Percentiles rank a stretch among this genome's conserved stretches.
Evolutionary conservation across 2,797 vertebrate species (phyloP).

Genomic region (Micropoecilia bifurca): DNA sequence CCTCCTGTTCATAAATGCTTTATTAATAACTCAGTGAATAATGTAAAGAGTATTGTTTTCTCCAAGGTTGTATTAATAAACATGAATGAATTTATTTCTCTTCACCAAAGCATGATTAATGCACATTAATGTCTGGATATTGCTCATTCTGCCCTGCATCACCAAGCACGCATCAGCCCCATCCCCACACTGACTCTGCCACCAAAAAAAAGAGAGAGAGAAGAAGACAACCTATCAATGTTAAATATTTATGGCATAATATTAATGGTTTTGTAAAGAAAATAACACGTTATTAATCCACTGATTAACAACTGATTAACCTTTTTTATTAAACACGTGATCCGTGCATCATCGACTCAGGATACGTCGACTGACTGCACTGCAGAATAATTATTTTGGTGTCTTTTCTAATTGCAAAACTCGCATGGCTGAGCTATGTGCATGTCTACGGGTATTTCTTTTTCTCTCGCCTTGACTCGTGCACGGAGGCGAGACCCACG

Average conservation of each 20-base stretch:
- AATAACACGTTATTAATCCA: slow-evolving; percentile 89
- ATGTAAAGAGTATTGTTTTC: slow-evolving; percentile 88
- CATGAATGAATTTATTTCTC: slow-evolving; percentile 88
- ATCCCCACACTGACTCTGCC: slow-evolving; percentile 38
- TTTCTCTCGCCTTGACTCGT: slow-evolving; percentile 45
- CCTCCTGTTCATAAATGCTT: slow-evolving; percentile 79
- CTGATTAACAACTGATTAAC: slow-evolving; percentile 90
- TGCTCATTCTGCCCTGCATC: slow-evolving; percentile 79
- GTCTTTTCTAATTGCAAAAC: slow-evolving; percentile 87
- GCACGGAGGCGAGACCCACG: slow-evolving; percentile 54
- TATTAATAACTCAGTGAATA: slow-evolving; percentile 85
- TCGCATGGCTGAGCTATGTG: slow-evolving; percentile 81
- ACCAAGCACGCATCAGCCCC: slow-evolving; percentile 63
- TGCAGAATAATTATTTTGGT: slow-evolving; percentile 86
- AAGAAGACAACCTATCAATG: slow-evolving; percentile 79
- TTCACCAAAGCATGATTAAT: slow-evolving; percentile 88
- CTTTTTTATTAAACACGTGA: slow-evolving; percentile 87
- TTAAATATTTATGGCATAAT: slow-evolving; percentile 88
- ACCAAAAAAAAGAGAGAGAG: slow-evolving; percentile 50
- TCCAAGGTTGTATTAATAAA: slow-evolving; percentile 88
- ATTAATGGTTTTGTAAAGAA: slow-evolving; percentile 88
- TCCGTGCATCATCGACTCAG: slow-evolving; percentile 84
- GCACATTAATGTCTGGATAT: slow-evolving; percentile 83
- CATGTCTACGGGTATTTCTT: slow-evolving; percentile 41
- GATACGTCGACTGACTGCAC: slow-evolving; percentile 83